Base-by-base conservation (phyloP, 2,113 vertebrate species). In the Macroglossus sobrinus region DNA sequence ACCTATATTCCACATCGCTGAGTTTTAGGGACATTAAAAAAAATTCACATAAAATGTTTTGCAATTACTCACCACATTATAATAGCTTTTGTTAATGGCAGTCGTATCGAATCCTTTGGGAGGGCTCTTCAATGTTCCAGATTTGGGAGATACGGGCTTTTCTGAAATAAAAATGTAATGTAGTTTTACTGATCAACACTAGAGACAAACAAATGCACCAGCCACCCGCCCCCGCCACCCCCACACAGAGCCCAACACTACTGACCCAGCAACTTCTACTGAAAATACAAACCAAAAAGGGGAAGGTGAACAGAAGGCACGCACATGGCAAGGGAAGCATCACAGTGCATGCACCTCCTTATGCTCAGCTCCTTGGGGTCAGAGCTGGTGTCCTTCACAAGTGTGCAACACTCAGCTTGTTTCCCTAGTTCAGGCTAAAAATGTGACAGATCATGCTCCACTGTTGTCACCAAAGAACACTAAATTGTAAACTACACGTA, bases 41-140 rank as follows among this genome's bases (percentile, higher is more conserved):
- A 40, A 47, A 22, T 10, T 43, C 61, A 43, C 1, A 4, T 45
- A 71, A 9, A 55, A 1, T 2, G 8, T 86, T n/a, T 24, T 43
- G 75, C 96, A 8, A 26, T 93, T 93, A 98, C 99, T 99, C 97
- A 99, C 99, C 99, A 99, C 98, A 87, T 99, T 99, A 89, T 99
- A 99, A 98, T 99, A 99, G 9, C 99, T 99, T 99, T 99, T 99
- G 98, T 99, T 99, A 97, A 99, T 99, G 92, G 99, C 99, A 97
- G 99, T 99, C 0, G 99, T 99, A 97, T 99, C 99, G 57, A 99
- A 99, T 88, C 99, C 99, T 99, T 99, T 99, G 45, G 99, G 99
- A 16, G 99, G 99, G 95, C 99, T 99, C 98, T 99, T 99, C 84
- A 99, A 96, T 7, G 99, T 98, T 97, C 99, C 99, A 69, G 99